Conservation (phyloP, 2,113 vertebrate species). For the Anoplopoma fimbria region DNA sequence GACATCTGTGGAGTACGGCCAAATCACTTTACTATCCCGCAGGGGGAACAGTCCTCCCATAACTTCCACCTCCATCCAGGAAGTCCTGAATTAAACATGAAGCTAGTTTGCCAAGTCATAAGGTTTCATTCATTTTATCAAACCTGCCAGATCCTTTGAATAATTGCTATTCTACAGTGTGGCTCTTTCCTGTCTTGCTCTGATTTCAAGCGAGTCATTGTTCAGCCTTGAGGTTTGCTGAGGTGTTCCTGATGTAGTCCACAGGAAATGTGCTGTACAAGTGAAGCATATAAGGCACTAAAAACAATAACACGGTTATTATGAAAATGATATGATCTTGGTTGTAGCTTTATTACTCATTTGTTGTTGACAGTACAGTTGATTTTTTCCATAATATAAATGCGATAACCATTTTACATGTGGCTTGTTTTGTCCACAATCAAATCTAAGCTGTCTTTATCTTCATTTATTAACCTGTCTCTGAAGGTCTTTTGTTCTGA, state of each 20-base stretch:
- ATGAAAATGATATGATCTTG: conserved; percentile 22
- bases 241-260: conserved; percentile 45
- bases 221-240: conserved; percentile 31
- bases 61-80: conserved; percentile 61
- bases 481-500: conserved; percentile 30
- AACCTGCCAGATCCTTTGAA: conserved; percentile 67
- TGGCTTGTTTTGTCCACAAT: conserved; percentile 23
- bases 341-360: conserved; percentile 16
- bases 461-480: conserved; percentile 50
- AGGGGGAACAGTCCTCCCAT: conserved; percentile 57
- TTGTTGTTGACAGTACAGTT: conserved; percentile 13
- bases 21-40: conserved; percentile 68
- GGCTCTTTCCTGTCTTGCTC: conserved; percentile 64
- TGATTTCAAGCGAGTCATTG: conserved; percentile 56
- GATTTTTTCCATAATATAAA: conserved; percentile 20
- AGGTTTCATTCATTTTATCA: conserved; percentile 70
- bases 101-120: conserved; percentile 72
- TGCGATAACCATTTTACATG: background rate
- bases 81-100: conserved; percentile 77
- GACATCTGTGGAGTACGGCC: conserved; percentile 54
- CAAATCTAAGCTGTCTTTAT: conserved; percentile 45
- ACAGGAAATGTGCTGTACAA: conserved; percentile 34
- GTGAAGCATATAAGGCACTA: conserved; percentile 19
- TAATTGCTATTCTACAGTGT: conserved; percentile 61
- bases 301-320: conserved; percentile 45